Evolutionary conservation across 1,140 invertebrate genomes (phyloP).

Genomic region (Dendrolimus punctatus): DNA sequence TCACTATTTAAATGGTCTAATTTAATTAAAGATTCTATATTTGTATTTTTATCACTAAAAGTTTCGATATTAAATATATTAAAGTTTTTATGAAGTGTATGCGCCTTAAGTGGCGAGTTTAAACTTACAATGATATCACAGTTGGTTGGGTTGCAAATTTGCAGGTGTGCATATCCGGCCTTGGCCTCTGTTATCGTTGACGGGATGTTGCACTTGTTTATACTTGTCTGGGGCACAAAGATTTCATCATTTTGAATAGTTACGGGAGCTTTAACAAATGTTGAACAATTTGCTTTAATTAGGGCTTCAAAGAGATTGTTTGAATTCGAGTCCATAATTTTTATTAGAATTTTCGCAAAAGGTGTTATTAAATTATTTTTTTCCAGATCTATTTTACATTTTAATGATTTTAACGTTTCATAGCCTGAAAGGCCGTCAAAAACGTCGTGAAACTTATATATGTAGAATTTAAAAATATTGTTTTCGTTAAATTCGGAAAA

Average conservation of each 20-base stretch:
- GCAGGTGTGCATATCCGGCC: slow-evolving; percentile 14
- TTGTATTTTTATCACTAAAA: no score
- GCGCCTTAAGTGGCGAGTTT: no score
- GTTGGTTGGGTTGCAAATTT: slow-evolving; percentile 18
- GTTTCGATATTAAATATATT: no score
- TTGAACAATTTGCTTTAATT: slow-evolving; percentile 21
- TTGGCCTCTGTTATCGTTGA: slow-evolving; percentile 17
- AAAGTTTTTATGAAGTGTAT: no score
- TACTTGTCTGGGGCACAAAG: slow-evolving; percentile 15
- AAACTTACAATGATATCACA: no score
- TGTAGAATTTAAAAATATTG: slow-evolving; percentile 1
- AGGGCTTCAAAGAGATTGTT: slow-evolving; percentile 29
- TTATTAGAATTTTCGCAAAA: slow-evolving; percentile 17
- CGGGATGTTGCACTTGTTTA: slow-evolving; percentile 16
- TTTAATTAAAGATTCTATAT: slow-evolving; percentile 7
- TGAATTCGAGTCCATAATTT: slow-evolving; percentile 23
- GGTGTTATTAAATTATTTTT: slow-evolving; percentile 16
- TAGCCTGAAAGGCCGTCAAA: slow-evolving; percentile 3
- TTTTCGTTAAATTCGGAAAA: slow-evolving; percentile 4
- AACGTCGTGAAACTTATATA: slow-evolving; percentile 6
- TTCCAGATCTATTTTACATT: slow-evolving; percentile 20
- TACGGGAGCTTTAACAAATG: slow-evolving; percentile 22
- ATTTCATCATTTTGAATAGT: slow-evolving; percentile 18
- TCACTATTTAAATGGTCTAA: slow-evolving; percentile 13
- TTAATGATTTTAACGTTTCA: slow-evolving; percentile 6